These are phyloP conservation scores for Drosophila pectinifera DNA, from an alignment of 1,140 invertebrate genomes.

Conservation along the genomic window DNA sequence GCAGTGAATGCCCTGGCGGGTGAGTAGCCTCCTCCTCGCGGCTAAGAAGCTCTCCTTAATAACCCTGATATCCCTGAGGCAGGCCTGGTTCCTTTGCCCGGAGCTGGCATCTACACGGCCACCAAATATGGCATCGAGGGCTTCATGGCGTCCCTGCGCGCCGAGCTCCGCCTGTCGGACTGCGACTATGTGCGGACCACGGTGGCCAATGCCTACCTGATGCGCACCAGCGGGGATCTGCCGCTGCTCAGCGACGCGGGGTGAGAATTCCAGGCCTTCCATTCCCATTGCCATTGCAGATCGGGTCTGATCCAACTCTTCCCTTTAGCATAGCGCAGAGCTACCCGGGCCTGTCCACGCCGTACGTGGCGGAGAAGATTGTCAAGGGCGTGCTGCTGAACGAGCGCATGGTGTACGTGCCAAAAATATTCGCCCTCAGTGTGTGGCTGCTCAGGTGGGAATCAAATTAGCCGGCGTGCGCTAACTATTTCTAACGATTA, in stretches of 20 bases:
- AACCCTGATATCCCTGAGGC: too few species aligned
- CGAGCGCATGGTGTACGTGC: constrained; percentile 81
- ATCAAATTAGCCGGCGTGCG: constrained; percentile 22
- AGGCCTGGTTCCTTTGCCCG: constrained; percentile 73
- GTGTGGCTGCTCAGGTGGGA: constrained; percentile 79
- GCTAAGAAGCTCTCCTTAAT: too few species aligned
- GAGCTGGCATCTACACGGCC: constrained; percentile 81
- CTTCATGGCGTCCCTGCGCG: constrained; percentile 76
- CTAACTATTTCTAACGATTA: constrained; percentile 14
- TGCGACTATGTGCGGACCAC: constrained; percentile 80
- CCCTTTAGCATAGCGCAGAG: constrained; percentile 67
- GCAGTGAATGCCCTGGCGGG: constrained; percentile 78
- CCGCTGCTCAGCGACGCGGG: constrained; percentile 78
- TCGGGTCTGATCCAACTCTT: constrained; percentile 16
- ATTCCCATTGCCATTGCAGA: neutral
- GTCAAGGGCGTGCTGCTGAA: constrained; percentile 75
- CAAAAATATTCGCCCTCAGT: constrained; percentile 81
- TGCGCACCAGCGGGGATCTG: constrained; percentile 79
- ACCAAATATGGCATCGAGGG: constrained; percentile 83
- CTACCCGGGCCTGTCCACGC: constrained; percentile 76
- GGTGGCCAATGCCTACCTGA: constrained; percentile 77
- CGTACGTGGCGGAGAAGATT: constrained; percentile 81
- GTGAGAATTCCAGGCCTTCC: constrained; percentile 39
- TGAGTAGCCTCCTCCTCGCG: constrained; percentile 1
- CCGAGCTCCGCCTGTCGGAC: constrained; percentile 74